These are phyloP conservation scores for Pterocles gutturalis DNA, from an alignment of 2,113 vertebrate genomes.

Conservation along the genomic window DNA sequence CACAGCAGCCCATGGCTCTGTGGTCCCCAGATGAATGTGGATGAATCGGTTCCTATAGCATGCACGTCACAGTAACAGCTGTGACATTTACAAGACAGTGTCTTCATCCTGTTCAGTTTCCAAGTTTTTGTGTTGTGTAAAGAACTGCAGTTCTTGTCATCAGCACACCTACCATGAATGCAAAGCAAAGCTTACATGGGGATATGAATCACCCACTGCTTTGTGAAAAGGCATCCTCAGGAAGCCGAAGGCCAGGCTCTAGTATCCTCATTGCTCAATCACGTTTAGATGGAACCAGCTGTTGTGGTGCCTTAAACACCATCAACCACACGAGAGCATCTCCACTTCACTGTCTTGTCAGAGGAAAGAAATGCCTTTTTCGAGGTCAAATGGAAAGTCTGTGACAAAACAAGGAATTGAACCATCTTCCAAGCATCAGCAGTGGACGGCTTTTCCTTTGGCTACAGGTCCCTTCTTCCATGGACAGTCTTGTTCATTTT, in stretches of 20 bases:
- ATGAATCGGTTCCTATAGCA: not conserved
- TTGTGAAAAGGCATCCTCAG: not conserved
- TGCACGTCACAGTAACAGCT: fast-evolving
- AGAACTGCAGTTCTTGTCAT: not conserved
- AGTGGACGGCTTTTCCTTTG: not conserved
- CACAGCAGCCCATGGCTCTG: not conserved
- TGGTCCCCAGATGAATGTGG: not conserved
- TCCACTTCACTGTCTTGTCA: not conserved
- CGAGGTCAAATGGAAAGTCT: not conserved
- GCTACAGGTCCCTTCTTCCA: not conserved
- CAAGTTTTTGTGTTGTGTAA: not conserved
- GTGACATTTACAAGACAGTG: not conserved
- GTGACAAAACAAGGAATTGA: not conserved
- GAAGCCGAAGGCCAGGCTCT: not conserved
- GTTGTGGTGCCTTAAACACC: not conserved
- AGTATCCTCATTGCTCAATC: fast-evolving
- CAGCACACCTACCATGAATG: not conserved
- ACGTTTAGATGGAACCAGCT: not conserved
- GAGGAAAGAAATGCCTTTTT: not conserved
- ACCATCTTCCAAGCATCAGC: not conserved
- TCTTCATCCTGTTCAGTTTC: not conserved
- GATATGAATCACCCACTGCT: not conserved
- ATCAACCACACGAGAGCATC: not conserved
- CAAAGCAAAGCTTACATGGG: not conserved
- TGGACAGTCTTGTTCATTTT: not conserved